Conservation (phyloP, 2,888 invertebrate species). For the Pristionchus entomophagus region DNA sequence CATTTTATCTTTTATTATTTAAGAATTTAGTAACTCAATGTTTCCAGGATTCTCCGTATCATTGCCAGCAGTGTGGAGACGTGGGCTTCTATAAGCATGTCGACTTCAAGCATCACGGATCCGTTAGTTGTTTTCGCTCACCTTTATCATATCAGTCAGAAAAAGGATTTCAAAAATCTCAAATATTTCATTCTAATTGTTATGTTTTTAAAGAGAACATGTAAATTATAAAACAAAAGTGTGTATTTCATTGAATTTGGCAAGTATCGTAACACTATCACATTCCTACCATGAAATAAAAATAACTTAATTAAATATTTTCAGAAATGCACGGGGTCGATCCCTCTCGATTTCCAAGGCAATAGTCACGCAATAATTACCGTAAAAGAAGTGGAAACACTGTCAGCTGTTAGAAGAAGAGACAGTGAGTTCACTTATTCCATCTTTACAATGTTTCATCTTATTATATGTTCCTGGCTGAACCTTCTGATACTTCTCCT, state of each 20-base stretch:
- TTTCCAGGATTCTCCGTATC: background rate
- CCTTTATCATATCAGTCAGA: too few species aligned
- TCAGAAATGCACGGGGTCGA: background rate
- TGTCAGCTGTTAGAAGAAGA: background rate
- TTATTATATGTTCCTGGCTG: too few species aligned
- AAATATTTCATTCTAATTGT: too few species aligned
- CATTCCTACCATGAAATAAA: background rate
- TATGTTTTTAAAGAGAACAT: too few species aligned
- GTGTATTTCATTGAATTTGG: background rate
- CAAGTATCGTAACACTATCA: background rate
- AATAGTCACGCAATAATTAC: background rate
- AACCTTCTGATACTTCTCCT: too few species aligned
- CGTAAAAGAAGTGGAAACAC: background rate
- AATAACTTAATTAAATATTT: too few species aligned
- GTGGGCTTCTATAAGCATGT: background rate
- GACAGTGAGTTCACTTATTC: background rate
- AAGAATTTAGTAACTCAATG: too few species aligned
- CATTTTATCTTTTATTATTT: too few species aligned
- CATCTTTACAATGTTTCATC: too few species aligned
- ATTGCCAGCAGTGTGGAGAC: background rate
- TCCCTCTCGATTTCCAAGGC: background rate
- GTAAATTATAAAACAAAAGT: too few species aligned
- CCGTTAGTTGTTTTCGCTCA: too few species aligned
- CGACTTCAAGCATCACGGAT: background rate
- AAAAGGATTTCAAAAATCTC: too few species aligned